Conservation (phyloP, 2,888 invertebrate species). For the Celastrina argiolus region DNA sequence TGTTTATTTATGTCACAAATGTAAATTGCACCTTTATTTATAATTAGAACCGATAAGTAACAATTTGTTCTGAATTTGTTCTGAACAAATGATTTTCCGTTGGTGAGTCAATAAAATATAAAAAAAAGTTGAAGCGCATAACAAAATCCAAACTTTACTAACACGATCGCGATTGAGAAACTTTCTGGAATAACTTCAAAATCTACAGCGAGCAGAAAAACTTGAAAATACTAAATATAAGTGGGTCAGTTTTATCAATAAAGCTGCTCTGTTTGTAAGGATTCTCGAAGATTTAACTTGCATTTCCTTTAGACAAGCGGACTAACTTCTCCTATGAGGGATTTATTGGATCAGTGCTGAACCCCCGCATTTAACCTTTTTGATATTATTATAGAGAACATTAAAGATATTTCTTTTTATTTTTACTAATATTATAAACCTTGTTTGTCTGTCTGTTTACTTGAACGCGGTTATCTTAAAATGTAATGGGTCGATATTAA, state of each 20-base stretch:
- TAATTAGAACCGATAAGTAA: too few species aligned
- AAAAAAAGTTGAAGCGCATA: not conserved
- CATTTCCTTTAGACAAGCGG: slow-evolving; percentile 16
- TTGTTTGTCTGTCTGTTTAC: too few species aligned
- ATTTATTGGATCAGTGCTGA: slow-evolving; percentile 13
- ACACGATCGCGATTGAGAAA: not conserved
- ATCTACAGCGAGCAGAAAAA: not conserved
- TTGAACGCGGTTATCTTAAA: too few species aligned
- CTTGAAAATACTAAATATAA: slow-evolving; percentile 3
- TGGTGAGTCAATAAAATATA: too few species aligned
- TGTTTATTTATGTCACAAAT: too few species aligned
- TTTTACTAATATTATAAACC: too few species aligned
- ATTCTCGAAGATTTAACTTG: slow-evolving; percentile 17
- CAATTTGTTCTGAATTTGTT: too few species aligned
- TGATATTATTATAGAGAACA: not conserved
- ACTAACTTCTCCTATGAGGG: slow-evolving; percentile 21
- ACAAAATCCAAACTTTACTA: not conserved
- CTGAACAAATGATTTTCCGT: too few species aligned
- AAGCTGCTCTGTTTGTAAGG: slow-evolving; percentile 4
- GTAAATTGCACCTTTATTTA: too few species aligned
- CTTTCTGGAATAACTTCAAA: not conserved
- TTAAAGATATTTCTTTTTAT: not conserved
- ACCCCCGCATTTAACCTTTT: not conserved
- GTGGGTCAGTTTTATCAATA: slow-evolving; percentile 9
- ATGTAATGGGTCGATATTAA: too few species aligned